Percentiles rank a stretch among this genome's conserved stretches.
Evolutionary conservation across 2,888 invertebrate genomes (phyloP).

Genomic region (Athalia circularis): DNA sequence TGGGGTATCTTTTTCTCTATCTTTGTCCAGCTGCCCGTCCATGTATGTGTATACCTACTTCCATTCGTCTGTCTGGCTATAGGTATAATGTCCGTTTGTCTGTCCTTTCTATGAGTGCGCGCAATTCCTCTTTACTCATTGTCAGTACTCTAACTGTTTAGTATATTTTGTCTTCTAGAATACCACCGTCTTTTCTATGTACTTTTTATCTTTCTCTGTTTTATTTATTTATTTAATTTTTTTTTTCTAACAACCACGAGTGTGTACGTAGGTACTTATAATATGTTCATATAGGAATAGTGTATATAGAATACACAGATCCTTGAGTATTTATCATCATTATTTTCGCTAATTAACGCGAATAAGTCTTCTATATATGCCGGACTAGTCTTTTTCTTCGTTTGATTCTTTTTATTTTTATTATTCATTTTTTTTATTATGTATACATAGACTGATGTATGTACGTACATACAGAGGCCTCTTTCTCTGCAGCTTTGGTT

Average conservation of each 20-base stretch:
- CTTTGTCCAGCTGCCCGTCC: slow-evolving; percentile 15
- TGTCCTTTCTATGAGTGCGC: slow-evolving; percentile 6
- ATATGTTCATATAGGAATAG: not conserved
- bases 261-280: not conserved
- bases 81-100: not conserved
- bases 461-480: too few species aligned
- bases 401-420: not conserved
- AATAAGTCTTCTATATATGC: slow-evolving; percentile 9
- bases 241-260: too few species aligned
- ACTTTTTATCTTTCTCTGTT: too few species aligned
- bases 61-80: slow-evolving; percentile 19
- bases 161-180: too few species aligned
- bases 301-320: not conserved
- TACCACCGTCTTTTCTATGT: too few species aligned
- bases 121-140: slow-evolving; percentile 8
- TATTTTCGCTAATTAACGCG: slow-evolving; percentile 32
- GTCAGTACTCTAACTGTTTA: slow-evolving; percentile 18
- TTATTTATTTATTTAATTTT: too few species aligned
- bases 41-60: not conserved
- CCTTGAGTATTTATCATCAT: not conserved
- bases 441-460: too few species aligned
- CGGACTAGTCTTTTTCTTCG: not conserved
- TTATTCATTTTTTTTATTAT: not conserved
- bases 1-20: not conserved
- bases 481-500: not conserved